phyloP scores from a whole-genome alignment of 2,113 vertebrate species.

The Tor tambroides region DNA sequence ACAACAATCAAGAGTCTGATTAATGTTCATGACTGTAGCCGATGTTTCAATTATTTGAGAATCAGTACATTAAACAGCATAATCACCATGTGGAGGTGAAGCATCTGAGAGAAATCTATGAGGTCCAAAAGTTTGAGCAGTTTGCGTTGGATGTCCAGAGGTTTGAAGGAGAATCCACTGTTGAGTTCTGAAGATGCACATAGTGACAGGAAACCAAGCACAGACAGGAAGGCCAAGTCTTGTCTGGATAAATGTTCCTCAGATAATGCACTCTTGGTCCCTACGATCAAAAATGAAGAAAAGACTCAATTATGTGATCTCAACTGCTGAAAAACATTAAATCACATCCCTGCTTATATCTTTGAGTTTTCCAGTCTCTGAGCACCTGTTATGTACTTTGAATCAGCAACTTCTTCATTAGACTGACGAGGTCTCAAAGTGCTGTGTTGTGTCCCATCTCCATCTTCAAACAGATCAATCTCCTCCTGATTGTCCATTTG shows the following conservation, averaged over 20 bases:
- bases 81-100: constrained; percentile 88
- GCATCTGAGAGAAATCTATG: constrained; percentile 78
- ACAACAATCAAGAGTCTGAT: not conserved
- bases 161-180: constrained; percentile 82
- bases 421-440: constrained; percentile 61
- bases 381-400: constrained; percentile 76
- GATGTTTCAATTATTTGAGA: not conserved
- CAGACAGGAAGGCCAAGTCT: constrained; percentile 84
- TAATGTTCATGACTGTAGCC: too few species aligned
- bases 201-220: constrained; percentile 85
- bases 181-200: constrained; percentile 76
- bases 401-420: constrained; percentile 74
- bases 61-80: not conserved
- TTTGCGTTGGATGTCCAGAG: constrained; percentile 81
- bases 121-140: constrained; percentile 81
- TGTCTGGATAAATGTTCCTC: constrained; percentile 85
- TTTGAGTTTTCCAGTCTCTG: not conserved
- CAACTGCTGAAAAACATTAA: not conserved
- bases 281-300: constrained; percentile 65
- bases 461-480: constrained; percentile 78
- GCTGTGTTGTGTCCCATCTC: constrained; percentile 57
- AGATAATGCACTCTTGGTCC: constrained; percentile 83
- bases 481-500: constrained; percentile 71
- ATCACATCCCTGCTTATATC: not conserved
- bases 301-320: not conserved